Evolutionary conservation across 2,888 invertebrate species (phyloP).

Genomic region (Drosophila merina): DNA sequence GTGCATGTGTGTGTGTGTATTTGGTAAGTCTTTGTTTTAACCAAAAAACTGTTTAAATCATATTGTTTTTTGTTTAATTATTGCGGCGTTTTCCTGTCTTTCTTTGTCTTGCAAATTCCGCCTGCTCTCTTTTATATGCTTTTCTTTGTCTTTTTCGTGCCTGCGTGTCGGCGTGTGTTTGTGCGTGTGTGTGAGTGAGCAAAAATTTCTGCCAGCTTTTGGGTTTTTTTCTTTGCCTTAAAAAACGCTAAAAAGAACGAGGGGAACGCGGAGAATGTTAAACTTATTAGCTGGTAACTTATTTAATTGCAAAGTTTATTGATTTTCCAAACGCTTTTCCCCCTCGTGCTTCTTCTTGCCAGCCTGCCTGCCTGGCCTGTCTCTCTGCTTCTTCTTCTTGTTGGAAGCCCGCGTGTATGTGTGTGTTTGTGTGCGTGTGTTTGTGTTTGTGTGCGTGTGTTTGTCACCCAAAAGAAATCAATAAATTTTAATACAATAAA

Average conservation of each 20-base stretch:
- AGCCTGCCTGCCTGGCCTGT: not conserved
- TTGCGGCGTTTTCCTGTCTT: constrained; percentile 15
- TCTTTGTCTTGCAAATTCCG: constrained; percentile 33
- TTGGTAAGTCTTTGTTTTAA: constrained; percentile 1
- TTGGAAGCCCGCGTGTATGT: constrained; percentile 7
- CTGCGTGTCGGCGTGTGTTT: constrained; percentile 16
- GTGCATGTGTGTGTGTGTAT: constrained; percentile 1
- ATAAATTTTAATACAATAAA: constrained; percentile 64
- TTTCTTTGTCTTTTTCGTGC: constrained; percentile 43
- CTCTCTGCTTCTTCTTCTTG: constrained; percentile 9
- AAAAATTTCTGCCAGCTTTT: constrained; percentile 20
- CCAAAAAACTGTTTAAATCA: not conserved
- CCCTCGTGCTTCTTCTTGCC: not conserved
- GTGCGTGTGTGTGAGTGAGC: constrained; percentile 17
- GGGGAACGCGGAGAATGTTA: not conserved
- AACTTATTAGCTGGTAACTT: constrained; percentile 29
- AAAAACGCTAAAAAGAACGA: constrained; percentile 7
- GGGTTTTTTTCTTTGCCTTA: not conserved
- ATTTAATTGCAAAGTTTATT: constrained; percentile 30
- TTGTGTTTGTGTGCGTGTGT: constrained; percentile 23
- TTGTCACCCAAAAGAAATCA: constrained; percentile 66
- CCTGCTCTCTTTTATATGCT: constrained; percentile 30
- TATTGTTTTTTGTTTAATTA: constrained; percentile 12
- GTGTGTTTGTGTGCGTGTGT: constrained; percentile 1
- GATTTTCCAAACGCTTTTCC: constrained; percentile 30